phyloP scores from a whole-genome alignment of 2,113 vertebrate species.

The Hystrix brachyura region DNA sequence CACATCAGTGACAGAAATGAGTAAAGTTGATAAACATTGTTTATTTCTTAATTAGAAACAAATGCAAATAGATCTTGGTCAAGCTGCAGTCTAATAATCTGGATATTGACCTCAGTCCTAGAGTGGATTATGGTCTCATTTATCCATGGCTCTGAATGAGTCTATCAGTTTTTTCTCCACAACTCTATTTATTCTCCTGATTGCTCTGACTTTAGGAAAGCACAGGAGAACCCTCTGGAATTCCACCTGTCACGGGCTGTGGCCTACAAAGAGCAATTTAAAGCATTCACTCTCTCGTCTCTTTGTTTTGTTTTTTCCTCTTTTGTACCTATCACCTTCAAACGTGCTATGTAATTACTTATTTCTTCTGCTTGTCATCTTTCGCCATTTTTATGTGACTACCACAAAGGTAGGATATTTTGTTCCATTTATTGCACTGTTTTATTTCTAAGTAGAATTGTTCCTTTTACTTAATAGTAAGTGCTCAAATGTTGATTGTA shows the following conservation, averaged over 20 bases:
- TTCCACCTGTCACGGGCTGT: neutral
- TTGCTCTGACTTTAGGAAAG: conserved; percentile 34
- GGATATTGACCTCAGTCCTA: conserved; percentile 12
- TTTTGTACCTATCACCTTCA: neutral
- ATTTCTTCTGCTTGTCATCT: neutral
- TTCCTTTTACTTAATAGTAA: neutral
- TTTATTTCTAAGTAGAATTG: neutral
- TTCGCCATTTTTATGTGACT: neutral
- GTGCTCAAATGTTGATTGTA: neutral
- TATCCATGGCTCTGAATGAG: neutral
- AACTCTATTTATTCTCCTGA: neutral
- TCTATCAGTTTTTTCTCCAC: neutral
- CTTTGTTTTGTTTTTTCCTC: neutral
- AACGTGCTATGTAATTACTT: neutral
- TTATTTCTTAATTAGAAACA: conserved; percentile 61
- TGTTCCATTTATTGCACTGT: neutral
- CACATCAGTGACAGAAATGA: neutral
- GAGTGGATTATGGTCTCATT: neutral
- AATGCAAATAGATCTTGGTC: neutral
- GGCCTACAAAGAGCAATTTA: neutral
- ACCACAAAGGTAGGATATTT: neutral
- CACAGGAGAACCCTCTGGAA: neutral
- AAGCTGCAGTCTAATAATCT: neutral
- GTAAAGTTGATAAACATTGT: neutral
- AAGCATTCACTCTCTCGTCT: neutral